Evolutionary conservation across 2,888 invertebrate genomes (phyloP).

Genomic region (Apotomis betuletana): DNA sequence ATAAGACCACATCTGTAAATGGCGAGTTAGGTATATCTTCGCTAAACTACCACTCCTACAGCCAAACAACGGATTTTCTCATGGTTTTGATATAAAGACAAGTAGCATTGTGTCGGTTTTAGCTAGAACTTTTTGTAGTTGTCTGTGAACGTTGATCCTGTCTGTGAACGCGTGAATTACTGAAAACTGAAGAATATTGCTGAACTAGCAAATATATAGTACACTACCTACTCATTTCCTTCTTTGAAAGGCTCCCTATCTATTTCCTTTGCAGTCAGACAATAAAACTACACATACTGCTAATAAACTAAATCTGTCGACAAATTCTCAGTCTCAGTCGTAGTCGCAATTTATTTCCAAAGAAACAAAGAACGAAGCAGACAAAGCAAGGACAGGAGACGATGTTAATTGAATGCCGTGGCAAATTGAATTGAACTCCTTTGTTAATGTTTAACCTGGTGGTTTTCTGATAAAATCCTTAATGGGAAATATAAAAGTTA

Average conservation of each 20-base stretch:
- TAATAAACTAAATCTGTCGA: constrained; percentile 16
- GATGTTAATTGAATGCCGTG: constrained; percentile 64
- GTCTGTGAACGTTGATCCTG: no score
- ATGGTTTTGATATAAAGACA: no score
- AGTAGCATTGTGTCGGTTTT: no score
- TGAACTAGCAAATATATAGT: no score
- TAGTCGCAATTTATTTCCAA: constrained; percentile 26
- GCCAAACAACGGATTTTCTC: no score
- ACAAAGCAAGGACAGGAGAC: constrained; percentile 53
- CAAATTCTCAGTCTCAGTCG: constrained; percentile 9
- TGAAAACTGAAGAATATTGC: no score
- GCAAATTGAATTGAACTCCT: constrained; percentile 51
- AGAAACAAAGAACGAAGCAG: constrained; percentile 44
- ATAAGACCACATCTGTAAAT: no score
- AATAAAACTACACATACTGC: constrained; percentile 3
- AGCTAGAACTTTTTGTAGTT: no score
- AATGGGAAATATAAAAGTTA: background rate
- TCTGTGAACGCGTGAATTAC: no score
- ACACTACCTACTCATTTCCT: background rate
- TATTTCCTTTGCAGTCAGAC: background rate
- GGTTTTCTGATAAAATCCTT: constrained; percentile 12
- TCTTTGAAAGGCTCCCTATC: background rate
- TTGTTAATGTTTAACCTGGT: constrained; percentile 17
- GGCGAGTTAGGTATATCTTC: no score
- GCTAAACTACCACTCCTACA: no score